Evolutionary conservation across 2,888 invertebrate genomes (phyloP), one percentile per base, ranked within the genome.

Genomic region (Sclerodermus sp.): DNA sequence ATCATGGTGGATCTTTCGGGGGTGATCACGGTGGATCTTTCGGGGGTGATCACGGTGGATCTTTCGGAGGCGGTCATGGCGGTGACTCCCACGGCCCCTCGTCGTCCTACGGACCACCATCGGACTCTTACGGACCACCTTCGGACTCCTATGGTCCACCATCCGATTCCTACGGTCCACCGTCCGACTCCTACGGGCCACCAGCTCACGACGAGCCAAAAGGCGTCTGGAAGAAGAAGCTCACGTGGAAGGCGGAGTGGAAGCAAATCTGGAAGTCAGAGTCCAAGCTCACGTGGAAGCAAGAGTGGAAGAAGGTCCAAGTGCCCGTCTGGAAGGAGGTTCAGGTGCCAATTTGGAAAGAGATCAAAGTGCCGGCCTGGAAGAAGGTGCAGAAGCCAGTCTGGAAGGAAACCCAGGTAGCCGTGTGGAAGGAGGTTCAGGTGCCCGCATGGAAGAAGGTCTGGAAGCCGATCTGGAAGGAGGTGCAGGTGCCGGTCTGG

Each of bases 161-260:
- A 0, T 40, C 60, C 13, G 59, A 56, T 8, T 59, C 63, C 1
- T 67, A 69, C 39, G 70, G 71, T 1, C 55, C 69, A 1, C 68
- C 71, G 1, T 57, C 62, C 3, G 55, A 56, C 1, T 53, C 59
- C 1, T 62, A 59, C 16, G 58, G 69, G 10, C 55, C 67, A 5
- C 67, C 68, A 3, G 60, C 61, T 1, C 57, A 56, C 1, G 52
- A 60, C 8, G 39, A 53, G 47, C 87, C 88, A 53, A 80, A 83
- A 67, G 90, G 90, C 52, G 85, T 86, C 61, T 90, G 89, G 89
- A 88, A 90, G 76, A 91, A 90, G 77, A 91, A 90, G 76, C 81
- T 91, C 40, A 84, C 84, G 23, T 92, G 91, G 91, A 91, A 91
- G 77, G 87, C 88, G 53, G 90, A 90, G 62, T 90, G 89, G 89